Percentiles rank a stretch among this genome's conserved stretches.
Conservation (phyloP, 2,888 invertebrate species). For the Arrhopalites spinosus region DNA sequence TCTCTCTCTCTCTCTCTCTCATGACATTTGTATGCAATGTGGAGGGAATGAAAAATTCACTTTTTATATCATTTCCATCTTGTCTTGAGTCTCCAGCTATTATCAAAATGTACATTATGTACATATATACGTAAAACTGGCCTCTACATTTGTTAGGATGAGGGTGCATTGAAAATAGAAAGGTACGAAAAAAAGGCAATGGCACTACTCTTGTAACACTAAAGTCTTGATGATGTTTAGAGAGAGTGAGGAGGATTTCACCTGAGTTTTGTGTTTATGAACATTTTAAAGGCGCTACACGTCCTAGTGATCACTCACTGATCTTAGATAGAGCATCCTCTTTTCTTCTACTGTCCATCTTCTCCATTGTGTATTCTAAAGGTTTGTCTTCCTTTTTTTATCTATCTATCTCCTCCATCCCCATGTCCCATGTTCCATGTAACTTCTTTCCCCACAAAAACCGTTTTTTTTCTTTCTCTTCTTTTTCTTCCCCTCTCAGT, state of each 20-base stretch:
- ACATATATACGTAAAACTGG: neutral
- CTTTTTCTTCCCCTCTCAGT: too few relatives aligned
- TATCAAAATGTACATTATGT: too few relatives aligned
- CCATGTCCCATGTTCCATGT: neutral
- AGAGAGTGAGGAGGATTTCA: neutral
- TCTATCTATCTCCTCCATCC: neutral
- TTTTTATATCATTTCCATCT: neutral
- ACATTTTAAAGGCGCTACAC: constrained; percentile 25
- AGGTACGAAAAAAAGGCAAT: neutral
- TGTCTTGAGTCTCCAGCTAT: neutral
- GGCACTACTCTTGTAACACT: neutral
- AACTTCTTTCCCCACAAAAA: neutral
- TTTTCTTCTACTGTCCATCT: neutral
- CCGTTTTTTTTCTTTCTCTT: too few relatives aligned
- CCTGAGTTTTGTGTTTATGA: constrained; percentile 22
- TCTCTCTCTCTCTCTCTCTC: constrained; percentile 10
- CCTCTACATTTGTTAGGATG: neutral
- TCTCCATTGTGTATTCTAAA: constrained; percentile 3
- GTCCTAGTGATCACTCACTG: constrained; percentile 12
- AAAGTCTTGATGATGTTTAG: neutral
- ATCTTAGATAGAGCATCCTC: constrained; percentile 24
- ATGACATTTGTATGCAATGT: too few relatives aligned
- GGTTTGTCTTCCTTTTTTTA: constrained; percentile 10
- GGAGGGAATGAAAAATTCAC: too few relatives aligned
- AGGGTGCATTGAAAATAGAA: neutral